Evolutionary conservation across 2,797 vertebrate species (phyloP).

Genomic region (Potorous gilbertii): DNA sequence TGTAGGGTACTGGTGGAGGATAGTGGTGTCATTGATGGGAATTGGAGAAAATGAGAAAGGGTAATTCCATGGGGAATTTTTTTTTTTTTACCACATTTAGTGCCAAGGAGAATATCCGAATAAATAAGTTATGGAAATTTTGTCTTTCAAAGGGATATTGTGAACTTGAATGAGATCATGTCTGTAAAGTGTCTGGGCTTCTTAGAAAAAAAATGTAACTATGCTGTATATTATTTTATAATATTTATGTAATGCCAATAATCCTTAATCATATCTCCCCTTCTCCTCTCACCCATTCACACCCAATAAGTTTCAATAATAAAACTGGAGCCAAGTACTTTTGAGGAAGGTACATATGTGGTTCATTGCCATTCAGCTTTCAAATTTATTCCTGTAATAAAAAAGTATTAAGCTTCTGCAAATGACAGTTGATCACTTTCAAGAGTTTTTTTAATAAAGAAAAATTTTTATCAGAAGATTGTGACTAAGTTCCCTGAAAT

Average conservation of each 20-base stretch:
- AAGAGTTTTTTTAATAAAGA: not conserved
- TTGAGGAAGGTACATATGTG: slow-evolving; percentile 24
- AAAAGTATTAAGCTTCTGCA: not conserved
- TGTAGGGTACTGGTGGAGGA: not conserved
- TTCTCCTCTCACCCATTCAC: not conserved
- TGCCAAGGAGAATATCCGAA: not conserved
- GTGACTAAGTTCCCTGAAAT: not conserved
- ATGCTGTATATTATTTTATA: not conserved
- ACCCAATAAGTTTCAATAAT: not conserved
- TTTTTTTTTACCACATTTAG: not conserved
- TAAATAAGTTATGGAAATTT: not conserved
- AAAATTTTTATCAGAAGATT: not conserved
- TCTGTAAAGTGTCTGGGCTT: slow-evolving; percentile 34
- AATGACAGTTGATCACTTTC: slow-evolving; percentile 2
- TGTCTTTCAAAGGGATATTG: slow-evolving; percentile 9
- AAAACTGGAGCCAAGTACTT: not conserved
- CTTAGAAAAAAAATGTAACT: not conserved
- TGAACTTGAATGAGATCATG: slow-evolving; percentile 58
- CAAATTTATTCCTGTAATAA: not conserved
- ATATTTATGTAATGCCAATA: slow-evolving; percentile 22
- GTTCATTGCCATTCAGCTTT: slow-evolving; percentile 30
- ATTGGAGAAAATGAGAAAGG: not conserved
- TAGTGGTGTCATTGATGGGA: not conserved
- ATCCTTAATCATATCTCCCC: not conserved
- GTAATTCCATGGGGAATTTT: not conserved